A percentile compares a stretch with the other conserved stretches of the same genome.
These are phyloP conservation scores for Tetranychus urticae DNA, from an alignment of 1,140 invertebrate genomes.

Conservation along the genomic window DNA sequence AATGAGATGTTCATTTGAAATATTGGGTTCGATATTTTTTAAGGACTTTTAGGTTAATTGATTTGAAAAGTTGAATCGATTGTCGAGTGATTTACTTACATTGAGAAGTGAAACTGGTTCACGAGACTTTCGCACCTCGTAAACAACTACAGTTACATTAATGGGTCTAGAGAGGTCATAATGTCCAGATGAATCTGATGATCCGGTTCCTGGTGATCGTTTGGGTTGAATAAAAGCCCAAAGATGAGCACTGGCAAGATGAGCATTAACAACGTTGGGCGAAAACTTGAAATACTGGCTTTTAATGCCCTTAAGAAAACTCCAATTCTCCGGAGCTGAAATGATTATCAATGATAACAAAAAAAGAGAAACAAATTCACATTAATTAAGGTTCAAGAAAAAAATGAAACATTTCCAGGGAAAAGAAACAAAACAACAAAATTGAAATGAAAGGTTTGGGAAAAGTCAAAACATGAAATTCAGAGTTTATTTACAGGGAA, in stretches of 20 bases:
- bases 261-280: slow-evolving; percentile 27
- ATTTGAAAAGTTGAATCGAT: not conserved
- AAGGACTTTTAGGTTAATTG: not conserved
- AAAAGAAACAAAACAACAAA: too few species aligned
- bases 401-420: too few species aligned
- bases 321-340: not conserved
- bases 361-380: too few species aligned
- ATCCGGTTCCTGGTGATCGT: not conserved
- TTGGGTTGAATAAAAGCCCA: slow-evolving; percentile 25
- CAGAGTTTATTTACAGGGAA: too few species aligned
- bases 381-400: too few species aligned
- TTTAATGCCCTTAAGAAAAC: slow-evolving; percentile 14
- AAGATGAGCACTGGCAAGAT: slow-evolving; percentile 26
- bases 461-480: too few species aligned
- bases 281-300: slow-evolving; percentile 32
- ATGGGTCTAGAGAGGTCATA: slow-evolving; percentile 7
- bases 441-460: too few species aligned
- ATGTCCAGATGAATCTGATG: not conserved
- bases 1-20: not conserved
- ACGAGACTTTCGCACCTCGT: slow-evolving; percentile 6
- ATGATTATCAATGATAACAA: too few species aligned
- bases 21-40: not conserved
- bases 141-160: slow-evolving; percentile 15
- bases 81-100: not conserved
- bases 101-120: slow-evolving; percentile 8